Percentiles rank a stretch among this genome's conserved stretches.
Evolutionary conservation across 2,888 invertebrate species (phyloP).

Genomic region (Melanchra persicariae): DNA sequence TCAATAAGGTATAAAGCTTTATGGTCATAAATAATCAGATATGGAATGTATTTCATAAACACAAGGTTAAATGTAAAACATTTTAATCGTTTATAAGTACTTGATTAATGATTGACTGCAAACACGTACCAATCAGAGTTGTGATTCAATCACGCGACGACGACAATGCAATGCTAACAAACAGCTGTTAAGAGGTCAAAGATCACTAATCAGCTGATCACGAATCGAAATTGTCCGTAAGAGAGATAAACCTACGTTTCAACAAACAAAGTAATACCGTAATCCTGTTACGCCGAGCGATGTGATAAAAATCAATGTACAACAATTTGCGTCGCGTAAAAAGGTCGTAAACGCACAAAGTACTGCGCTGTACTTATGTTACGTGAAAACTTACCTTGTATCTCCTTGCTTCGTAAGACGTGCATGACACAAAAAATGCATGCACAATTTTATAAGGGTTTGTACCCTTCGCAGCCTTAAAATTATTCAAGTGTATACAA

Average conservation of each 20-base stretch:
- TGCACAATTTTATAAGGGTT: slow-evolving; percentile 95
- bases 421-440: slow-evolving; percentile 96
- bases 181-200: slow-evolving; percentile 87
- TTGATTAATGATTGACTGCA: slow-evolving; percentile 37
- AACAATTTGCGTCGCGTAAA: slow-evolving; percentile 65
- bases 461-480: slow-evolving; percentile 94
- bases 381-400: slow-evolving; percentile 92
- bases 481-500: slow-evolving; percentile 95
- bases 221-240: slow-evolving; percentile 62
- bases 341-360: slow-evolving; percentile 62
- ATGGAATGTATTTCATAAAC: slow-evolving; percentile 13
- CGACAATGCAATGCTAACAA: slow-evolving; percentile 59
- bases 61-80: slow-evolving; percentile 32
- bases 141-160: slow-evolving; percentile 58
- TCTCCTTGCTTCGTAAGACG: slow-evolving; percentile 94
- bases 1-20: slow-evolving; percentile 8
- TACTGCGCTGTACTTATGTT: slow-evolving; percentile 39
- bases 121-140: slow-evolving; percentile 36
- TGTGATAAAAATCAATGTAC: slow-evolving; percentile 58
- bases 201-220: slow-evolving; percentile 88
- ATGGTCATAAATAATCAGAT: slow-evolving; percentile 6
- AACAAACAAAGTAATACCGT: slow-evolving; percentile 14
- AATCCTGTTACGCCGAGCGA: slow-evolving; percentile 3
- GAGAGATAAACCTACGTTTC: slow-evolving; percentile 42
- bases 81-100: slow-evolving; percentile 17